Evolutionary conservation across 2,113 vertebrate genomes (phyloP).

Genomic region (Marmota monax): DNA sequence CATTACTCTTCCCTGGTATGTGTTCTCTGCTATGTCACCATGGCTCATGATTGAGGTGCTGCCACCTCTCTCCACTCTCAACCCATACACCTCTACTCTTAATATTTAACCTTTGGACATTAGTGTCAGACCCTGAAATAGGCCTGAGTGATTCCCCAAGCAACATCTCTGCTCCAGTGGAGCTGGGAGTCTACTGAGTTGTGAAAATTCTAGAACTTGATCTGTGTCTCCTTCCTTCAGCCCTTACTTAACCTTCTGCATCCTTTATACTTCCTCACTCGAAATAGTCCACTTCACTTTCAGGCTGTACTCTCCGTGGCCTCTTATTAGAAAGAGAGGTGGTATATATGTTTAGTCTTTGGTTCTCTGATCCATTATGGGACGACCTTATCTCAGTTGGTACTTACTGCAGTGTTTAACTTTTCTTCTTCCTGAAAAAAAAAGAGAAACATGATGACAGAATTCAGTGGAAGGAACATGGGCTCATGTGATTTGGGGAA

Average conservation of each 20-base stretch:
- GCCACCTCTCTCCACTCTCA: neutral
- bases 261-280: neutral
- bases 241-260: neutral
- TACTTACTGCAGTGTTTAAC: neutral
- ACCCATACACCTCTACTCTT: neutral
- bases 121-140: neutral
- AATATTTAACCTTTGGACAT: neutral
- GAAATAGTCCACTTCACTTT: neutral
- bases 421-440: neutral
- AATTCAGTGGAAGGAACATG: neutral
- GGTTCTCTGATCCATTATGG: neutral
- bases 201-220: neutral
- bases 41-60: neutral
- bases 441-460: neutral
- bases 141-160: neutral
- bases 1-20: fast-evolving
- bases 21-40: fast-evolving
- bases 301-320: fast-evolving
- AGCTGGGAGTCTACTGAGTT: neutral
- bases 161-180: no score
- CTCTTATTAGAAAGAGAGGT: neutral
- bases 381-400: fast-evolving
- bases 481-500: neutral
- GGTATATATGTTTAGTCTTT: neutral
- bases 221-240: neutral